Evolutionary conservation across 2,113 vertebrate genomes (phyloP).

Genomic region (Helogale parvula): DNA sequence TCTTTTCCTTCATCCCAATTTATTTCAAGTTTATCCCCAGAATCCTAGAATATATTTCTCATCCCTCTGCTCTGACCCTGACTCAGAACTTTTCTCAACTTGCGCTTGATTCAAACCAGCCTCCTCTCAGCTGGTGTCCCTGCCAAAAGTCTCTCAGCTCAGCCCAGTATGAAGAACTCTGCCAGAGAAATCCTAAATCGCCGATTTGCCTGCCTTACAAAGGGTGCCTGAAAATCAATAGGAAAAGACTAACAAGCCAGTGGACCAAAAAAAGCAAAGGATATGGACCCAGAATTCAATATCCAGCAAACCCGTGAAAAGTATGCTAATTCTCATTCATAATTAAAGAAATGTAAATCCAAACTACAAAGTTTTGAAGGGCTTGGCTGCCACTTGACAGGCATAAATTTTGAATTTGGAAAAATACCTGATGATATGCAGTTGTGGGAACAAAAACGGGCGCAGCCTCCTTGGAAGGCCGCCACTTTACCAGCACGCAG

Average conservation of each 20-base stretch:
- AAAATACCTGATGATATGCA: rapidly evolving
- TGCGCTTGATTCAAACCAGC: slow-evolving; percentile 60
- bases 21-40: slow-evolving; percentile 37
- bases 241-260: background rate
- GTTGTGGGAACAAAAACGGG: background rate
- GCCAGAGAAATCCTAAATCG: slow-evolving; percentile 5
- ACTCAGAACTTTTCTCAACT: slow-evolving; percentile 40
- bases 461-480: background rate
- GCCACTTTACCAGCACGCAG: too few relatives aligned
- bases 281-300: background rate
- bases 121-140: background rate
- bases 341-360: background rate
- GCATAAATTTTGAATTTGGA: background rate
- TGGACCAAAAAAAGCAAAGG: background rate
- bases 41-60: slow-evolving; percentile 46
- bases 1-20: slow-evolving; percentile 8
- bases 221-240: background rate
- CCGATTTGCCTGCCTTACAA: background rate
- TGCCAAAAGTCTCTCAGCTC: slow-evolving; percentile 29
- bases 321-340: background rate
- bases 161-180: slow-evolving; percentile 13
- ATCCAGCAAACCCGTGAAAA: background rate
- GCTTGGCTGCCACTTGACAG: background rate
- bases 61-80: slow-evolving; percentile 23
- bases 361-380: background rate